Conservation (phyloP, 1,140 invertebrate genomes). For the Metaphire vulgaris region DNA sequence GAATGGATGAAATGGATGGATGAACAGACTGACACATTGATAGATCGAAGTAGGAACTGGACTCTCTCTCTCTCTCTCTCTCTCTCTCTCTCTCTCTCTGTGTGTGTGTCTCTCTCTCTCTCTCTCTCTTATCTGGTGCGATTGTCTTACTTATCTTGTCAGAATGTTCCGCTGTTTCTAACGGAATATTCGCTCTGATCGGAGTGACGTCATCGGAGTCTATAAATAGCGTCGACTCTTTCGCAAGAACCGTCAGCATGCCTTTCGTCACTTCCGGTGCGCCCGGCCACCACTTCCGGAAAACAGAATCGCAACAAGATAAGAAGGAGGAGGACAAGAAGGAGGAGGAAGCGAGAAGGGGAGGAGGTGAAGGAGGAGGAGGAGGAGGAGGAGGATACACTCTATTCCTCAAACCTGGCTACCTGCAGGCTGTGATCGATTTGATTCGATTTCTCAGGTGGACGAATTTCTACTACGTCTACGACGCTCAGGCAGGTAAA, state of each 20-base stretch:
- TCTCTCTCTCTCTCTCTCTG: too few species aligned
- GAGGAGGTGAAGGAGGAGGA: not conserved
- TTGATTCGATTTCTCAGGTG: conserved; percentile 84
- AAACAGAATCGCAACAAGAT: too few species aligned
- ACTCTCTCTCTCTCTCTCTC: too few species aligned
- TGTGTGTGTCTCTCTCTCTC: too few species aligned
- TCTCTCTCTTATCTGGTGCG: too few species aligned
- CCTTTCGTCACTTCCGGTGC: not conserved
- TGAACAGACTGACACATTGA: too few species aligned
- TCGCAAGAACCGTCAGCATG: not conserved
- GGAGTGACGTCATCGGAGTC: not conserved
- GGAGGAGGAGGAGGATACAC: conserved; percentile 8
- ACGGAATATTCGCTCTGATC: not conserved
- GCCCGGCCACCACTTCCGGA: too few species aligned
- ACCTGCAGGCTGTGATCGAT: conserved; percentile 86
- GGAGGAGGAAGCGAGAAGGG: not conserved
- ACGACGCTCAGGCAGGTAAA: conserved; percentile 91
- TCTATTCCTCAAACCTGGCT: conserved; percentile 71
- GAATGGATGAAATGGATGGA: too few species aligned
- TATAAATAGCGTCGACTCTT: not conserved
- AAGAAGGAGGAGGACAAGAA: not conserved
- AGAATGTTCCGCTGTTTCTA: not conserved
- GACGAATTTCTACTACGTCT: conserved; percentile 86
- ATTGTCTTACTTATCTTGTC: not conserved
- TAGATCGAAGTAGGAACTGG: too few species aligned